Conservation (phyloP, 2,113 vertebrate species). For the Sceloporus undulatus region DNA sequence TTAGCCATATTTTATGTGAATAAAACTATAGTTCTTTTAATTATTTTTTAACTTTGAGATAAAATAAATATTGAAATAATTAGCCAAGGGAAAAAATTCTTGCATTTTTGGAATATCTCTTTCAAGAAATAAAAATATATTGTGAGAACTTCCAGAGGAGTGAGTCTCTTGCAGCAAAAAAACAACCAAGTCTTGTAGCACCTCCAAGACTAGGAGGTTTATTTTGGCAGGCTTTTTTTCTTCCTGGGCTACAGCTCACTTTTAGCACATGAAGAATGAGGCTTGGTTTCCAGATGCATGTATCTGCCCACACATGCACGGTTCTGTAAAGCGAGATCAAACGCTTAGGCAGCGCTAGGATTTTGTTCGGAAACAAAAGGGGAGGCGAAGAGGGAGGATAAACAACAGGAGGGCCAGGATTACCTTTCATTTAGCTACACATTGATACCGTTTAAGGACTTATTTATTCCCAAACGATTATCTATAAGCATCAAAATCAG, state of each 20-base stretch:
- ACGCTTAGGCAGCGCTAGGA: not conserved
- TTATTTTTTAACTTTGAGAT: not conserved
- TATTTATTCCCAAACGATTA: constrained; percentile 45
- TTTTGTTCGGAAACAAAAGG: not conserved
- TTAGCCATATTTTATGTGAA: not conserved
- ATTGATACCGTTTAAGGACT: constrained; percentile 53
- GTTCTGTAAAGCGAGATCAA: not conserved
- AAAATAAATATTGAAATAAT: not conserved
- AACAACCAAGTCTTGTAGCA: not conserved
- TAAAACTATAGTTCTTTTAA: not conserved
- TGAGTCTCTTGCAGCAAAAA: not conserved
- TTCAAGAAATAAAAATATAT: constrained; percentile 25
- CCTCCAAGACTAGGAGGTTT: not conserved
- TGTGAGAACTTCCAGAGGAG: not conserved
- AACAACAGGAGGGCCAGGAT: not conserved
- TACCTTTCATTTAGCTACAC: constrained; percentile 18
- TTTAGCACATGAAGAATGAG: not conserved
- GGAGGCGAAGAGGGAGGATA: not conserved
- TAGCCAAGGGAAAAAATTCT: not conserved
- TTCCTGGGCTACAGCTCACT: not conserved
- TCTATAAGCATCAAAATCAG: constrained; percentile 5
- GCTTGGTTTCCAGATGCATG: not conserved
- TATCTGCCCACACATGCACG: not conserved
- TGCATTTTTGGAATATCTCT: not conserved
- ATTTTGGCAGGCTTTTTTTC: not conserved